phyloP scores from a whole-genome alignment of 2,113 vertebrate species.

The Syngnathus typhle region DNA sequence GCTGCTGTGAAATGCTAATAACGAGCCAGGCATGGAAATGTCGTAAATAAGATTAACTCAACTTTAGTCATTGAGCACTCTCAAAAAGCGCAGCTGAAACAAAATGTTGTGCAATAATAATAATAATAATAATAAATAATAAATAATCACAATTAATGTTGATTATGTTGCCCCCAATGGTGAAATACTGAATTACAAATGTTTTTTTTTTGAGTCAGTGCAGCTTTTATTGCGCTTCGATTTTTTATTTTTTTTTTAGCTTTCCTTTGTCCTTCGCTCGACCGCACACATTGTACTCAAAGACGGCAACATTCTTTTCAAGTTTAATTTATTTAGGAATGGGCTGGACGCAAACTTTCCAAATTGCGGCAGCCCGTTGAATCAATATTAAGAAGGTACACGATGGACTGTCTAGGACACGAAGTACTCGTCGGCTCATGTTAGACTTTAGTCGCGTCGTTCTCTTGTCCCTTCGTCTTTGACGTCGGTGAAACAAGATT shows the following conservation, averaged over 20 bases:
- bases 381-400: background rate
- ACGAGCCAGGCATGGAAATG: conserved; percentile 31
- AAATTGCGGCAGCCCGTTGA: background rate
- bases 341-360: background rate
- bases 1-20: conserved; percentile 62
- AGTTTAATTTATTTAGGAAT: background rate
- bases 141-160: no score
- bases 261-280: background rate
- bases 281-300: background rate
- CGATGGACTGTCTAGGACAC: background rate
- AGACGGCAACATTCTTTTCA: background rate
- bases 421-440: background rate
- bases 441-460: background rate
- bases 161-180: no score
- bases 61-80: background rate
- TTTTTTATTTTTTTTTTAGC: background rate
- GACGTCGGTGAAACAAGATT: background rate
- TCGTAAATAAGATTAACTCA: background rate
- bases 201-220: background rate
- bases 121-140: no score
- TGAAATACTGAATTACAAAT: background rate
- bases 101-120: no score
- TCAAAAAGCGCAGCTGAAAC: background rate
- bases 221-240: background rate
- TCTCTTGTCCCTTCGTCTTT: background rate